These are phyloP conservation scores for Macroteleia sp. DNA, from an alignment of 2,888 invertebrate genomes.

Conservation along the genomic window DNA sequence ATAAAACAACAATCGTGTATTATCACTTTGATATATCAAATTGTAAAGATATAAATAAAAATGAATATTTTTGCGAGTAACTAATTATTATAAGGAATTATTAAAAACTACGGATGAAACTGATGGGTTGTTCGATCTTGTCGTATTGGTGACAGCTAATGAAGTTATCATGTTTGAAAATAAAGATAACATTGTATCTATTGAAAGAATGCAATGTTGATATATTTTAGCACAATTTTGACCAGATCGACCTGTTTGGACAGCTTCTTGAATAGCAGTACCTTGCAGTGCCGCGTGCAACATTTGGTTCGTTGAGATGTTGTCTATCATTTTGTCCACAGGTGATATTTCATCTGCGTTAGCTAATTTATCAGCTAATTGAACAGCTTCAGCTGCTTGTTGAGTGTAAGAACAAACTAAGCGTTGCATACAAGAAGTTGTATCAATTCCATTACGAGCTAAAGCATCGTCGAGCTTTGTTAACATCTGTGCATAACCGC, in stretches of 20 bases:
- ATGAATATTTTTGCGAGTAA: no score
- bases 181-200: constrained; percentile 79
- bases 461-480: constrained; percentile 85
- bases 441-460: constrained; percentile 86
- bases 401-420: constrained; percentile 89
- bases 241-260: constrained; percentile 83
- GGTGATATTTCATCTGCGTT: constrained; percentile 72
- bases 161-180: constrained; percentile 75
- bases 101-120: no score
- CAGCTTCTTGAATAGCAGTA: constrained; percentile 85
- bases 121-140: constrained; percentile 29
- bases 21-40: no score
- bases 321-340: constrained; percentile 77
- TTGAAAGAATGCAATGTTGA: constrained; percentile 84
- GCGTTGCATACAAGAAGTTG: constrained; percentile 87
- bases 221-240: constrained; percentile 84
- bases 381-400: constrained; percentile 85
- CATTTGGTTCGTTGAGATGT: constrained; percentile 78
- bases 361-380: constrained; percentile 64
- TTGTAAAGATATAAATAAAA: no score
- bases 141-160: constrained; percentile 60
- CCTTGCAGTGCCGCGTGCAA: constrained; percentile 83
- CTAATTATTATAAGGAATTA: no score
- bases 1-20: no score
- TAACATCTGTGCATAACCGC: constrained; percentile 87